These are phyloP conservation scores for Antechinus stuartii DNA, from an alignment of 2,113 vertebrate species.

Conservation along the genomic window DNA sequence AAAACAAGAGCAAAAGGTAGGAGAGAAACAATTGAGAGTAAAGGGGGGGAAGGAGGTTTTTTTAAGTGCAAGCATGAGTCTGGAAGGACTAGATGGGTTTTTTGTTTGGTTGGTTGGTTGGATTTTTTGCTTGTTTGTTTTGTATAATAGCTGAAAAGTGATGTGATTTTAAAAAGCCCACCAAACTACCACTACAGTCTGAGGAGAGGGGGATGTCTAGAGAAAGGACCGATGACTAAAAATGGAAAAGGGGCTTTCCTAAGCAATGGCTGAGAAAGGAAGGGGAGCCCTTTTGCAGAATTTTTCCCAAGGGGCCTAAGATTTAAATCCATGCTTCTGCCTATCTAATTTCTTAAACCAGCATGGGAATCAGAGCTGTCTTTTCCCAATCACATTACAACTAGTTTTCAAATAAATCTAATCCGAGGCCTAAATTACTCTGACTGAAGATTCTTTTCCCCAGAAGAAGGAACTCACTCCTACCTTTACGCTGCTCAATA, in stretches of 20 bases:
- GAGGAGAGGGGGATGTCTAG: not conserved
- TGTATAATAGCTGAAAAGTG: constrained; percentile 32
- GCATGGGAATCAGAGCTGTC: constrained; percentile 48
- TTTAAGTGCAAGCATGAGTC: not conserved
- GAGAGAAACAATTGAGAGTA: not conserved
- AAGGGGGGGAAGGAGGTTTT: not conserved
- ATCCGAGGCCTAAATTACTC: constrained; percentile 43
- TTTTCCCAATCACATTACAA: constrained; percentile 41
- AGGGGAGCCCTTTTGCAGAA: not conserved
- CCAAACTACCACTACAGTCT: constrained; percentile 21
- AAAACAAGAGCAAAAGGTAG: constrained; percentile 23
- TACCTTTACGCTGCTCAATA: constrained; percentile 46
- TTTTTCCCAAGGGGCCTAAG: constrained; percentile 9
- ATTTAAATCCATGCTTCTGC: constrained; percentile 24
- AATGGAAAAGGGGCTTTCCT: not conserved
- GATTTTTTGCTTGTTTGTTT: not conserved
- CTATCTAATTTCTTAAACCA: constrained; percentile 53
- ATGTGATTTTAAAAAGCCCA: constrained; percentile 31
- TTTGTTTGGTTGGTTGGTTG: no score
- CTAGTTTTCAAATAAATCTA: constrained; percentile 57
- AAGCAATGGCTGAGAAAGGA: not conserved
- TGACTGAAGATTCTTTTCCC: constrained; percentile 51
- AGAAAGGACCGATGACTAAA: not conserved
- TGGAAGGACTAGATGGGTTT: not conserved
- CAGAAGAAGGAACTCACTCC: constrained; percentile 36